Conservation (phyloP, 2,797 vertebrate species). For the Botia almorhae region DNA sequence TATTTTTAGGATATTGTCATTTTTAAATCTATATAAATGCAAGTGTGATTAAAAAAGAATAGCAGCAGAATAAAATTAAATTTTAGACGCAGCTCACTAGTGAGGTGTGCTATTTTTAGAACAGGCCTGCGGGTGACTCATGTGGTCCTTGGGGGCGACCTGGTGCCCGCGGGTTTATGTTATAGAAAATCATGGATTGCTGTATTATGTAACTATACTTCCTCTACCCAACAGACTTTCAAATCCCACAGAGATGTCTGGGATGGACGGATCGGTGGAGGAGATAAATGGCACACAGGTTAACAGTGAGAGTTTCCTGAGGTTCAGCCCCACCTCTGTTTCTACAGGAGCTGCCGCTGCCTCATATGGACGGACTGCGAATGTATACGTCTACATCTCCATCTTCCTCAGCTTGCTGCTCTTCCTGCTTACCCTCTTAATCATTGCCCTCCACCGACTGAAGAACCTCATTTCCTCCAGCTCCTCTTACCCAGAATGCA, state of each 20-base stretch:
- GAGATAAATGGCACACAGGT: conserved; percentile 71
- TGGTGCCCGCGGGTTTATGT: too few relatives aligned
- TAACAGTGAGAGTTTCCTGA: conserved; percentile 87
- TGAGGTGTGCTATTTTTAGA: too few relatives aligned
- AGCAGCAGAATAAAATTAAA: too few relatives aligned
- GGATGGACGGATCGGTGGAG: conserved; percentile 75
- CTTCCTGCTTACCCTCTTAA: conserved; percentile 90
- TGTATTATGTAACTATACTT: neutral
- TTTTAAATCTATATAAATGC: too few relatives aligned
- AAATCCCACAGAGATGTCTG: conserved; percentile 79
- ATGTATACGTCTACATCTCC: conserved; percentile 92
- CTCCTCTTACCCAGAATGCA: conserved; percentile 89
- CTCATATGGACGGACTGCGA: conserved; percentile 78
- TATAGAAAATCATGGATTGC: too few relatives aligned
- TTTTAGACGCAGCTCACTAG: too few relatives aligned
- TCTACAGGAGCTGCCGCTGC: conserved; percentile 84
- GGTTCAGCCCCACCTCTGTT: conserved; percentile 86
- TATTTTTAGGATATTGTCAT: too few relatives aligned
- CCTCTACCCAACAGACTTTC: conserved; percentile 1
- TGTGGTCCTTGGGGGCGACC: too few relatives aligned
- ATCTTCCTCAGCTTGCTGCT: conserved; percentile 94
- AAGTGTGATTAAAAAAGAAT: too few relatives aligned
- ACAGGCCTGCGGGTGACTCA: too few relatives aligned
- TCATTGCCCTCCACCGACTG: conserved; percentile 94
- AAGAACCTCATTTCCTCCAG: conserved; percentile 97